Evolutionary conservation across 2,113 vertebrate genomes (phyloP).

Genomic region (Regulus satrapa): DNA sequence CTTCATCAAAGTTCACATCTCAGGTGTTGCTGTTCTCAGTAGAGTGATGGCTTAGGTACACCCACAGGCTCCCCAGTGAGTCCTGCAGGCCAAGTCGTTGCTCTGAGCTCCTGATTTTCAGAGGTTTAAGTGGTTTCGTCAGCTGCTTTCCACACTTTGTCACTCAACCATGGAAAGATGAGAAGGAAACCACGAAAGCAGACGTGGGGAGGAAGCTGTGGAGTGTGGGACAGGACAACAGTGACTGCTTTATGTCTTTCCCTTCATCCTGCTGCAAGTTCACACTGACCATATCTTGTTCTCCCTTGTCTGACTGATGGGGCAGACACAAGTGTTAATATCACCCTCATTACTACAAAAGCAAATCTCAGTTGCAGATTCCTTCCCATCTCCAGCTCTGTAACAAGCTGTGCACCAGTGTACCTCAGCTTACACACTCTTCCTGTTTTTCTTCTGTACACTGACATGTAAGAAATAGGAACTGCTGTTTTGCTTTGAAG

Average conservation of each 20-base stretch:
- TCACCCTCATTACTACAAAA: not conserved
- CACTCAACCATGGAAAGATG: not conserved
- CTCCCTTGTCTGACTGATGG: not conserved
- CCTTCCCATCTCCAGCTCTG: fast-evolving
- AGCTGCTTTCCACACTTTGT: not conserved
- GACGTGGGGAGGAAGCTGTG: not conserved
- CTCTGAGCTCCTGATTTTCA: not conserved
- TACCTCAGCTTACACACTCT: not conserved
- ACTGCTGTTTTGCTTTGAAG: not conserved
- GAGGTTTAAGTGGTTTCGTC: not conserved
- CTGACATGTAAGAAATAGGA: not conserved
- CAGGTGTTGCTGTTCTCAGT: not conserved
- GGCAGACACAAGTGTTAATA: not conserved
- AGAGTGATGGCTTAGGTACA: not conserved
- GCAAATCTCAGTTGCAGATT: not conserved
- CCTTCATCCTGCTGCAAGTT: not conserved
- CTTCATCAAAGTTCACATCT: not conserved
- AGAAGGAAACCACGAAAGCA: not conserved
- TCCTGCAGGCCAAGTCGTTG: not conserved
- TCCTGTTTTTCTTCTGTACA: not conserved
- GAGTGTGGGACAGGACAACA: not conserved
- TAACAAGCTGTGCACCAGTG: not conserved
- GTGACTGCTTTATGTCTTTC: not conserved
- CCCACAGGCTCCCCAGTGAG: not conserved
- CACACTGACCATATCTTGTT: not conserved